phyloP scores from a whole-genome alignment of 2,888 invertebrate species.

The Synergus itoensis region DNA sequence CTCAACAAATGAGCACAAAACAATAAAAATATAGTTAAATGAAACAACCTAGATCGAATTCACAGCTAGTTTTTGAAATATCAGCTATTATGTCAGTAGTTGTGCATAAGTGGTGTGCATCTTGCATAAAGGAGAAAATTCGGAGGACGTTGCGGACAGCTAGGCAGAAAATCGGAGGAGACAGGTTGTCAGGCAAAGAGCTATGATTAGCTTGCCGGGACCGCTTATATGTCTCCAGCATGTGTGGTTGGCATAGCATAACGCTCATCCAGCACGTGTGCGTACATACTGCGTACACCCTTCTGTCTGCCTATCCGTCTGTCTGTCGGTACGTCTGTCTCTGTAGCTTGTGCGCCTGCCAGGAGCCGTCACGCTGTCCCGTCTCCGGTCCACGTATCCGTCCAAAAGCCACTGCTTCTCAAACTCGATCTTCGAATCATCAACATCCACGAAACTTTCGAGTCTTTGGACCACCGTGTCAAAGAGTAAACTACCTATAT shows the following conservation, averaged over 20 bases:
- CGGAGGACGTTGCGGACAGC: constrained; percentile 62
- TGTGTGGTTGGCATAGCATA: constrained; percentile 66
- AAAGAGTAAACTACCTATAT: background rate
- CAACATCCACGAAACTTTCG: background rate
- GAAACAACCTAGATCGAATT: too few relatives aligned
- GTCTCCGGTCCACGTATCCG: constrained; percentile 63
- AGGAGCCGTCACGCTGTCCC: constrained; percentile 78
- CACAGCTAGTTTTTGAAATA: too few relatives aligned
- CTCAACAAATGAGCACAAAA: too few relatives aligned
- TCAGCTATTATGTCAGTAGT: constrained; percentile 18
- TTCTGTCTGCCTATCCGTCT: constrained; percentile 57
- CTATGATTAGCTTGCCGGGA: constrained; percentile 75
- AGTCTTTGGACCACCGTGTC: constrained; percentile 34
- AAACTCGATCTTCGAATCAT: background rate
- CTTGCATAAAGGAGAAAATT: constrained; percentile 34
- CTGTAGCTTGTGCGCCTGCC: constrained; percentile 71
- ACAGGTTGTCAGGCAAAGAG: constrained; percentile 76
- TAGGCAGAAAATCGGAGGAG: constrained; percentile 77
- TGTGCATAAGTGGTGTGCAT: constrained; percentile 34
- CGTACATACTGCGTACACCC: constrained; percentile 52
- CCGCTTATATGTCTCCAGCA: constrained; percentile 59
- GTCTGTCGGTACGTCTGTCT: constrained; percentile 61
- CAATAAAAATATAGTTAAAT: too few relatives aligned
- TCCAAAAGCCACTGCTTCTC: background rate
- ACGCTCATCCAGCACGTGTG: constrained; percentile 66